Conservation (phyloP, 2,113 vertebrate genomes). For the Siniperca chuatsi region DNA sequence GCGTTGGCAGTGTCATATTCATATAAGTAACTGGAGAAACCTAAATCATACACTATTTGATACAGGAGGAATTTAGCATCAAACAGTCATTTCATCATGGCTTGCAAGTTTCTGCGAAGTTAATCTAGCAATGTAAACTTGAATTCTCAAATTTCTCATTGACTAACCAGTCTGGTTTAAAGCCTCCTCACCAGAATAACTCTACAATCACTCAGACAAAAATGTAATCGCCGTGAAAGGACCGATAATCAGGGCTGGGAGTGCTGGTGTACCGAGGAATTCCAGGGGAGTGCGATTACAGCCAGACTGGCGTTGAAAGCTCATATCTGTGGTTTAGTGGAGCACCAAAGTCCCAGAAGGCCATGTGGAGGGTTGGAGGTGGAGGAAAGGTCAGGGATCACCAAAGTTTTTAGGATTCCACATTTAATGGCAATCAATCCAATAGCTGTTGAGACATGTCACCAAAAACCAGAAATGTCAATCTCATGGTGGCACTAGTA, state of each 20-base stretch:
- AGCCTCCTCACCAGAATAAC: slow-evolving; percentile 41
- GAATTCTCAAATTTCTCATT: background rate
- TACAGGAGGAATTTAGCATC: background rate
- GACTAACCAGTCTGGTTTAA: background rate
- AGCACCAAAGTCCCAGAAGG: slow-evolving; percentile 53
- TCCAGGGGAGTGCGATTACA: slow-evolving; percentile 71
- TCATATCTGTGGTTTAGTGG: slow-evolving; percentile 64
- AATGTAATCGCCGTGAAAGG: slow-evolving; percentile 54
- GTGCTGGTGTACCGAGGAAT: slow-evolving; percentile 57
- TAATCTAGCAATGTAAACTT: slow-evolving; percentile 11
- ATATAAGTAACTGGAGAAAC: background rate
- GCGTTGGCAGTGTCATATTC: background rate
- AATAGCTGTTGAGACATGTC: background rate
- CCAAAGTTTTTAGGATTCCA: background rate
- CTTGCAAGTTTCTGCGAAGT: background rate
- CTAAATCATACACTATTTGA: background rate
- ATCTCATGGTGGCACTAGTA: too few species aligned
- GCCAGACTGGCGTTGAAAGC: slow-evolving; percentile 67
- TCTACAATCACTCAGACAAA: slow-evolving; percentile 50
- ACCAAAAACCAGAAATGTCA: background rate
- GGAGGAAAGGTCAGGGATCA: background rate
- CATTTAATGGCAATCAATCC: background rate
- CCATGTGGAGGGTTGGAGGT: background rate
- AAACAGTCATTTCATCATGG: background rate
- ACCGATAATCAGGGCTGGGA: slow-evolving; percentile 54